Evolutionary conservation across 2,113 vertebrate genomes (phyloP), one percentile per base, ranked within the genome.

Genomic region (Suricata suricatta): DNA sequence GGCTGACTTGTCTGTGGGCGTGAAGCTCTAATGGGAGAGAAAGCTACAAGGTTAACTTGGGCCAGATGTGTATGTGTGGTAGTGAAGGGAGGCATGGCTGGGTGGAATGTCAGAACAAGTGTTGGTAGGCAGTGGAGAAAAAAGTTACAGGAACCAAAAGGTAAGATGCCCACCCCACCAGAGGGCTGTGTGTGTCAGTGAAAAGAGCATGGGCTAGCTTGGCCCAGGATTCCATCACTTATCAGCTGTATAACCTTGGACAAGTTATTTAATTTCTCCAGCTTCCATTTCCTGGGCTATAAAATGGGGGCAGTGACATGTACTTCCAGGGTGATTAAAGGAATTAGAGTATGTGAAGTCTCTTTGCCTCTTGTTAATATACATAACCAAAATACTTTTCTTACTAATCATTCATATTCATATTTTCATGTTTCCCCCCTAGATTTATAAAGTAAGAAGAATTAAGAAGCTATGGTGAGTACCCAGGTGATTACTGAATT

Each of bases 381-480:
- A 90, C 41, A 71, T 92, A 91, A 90, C 31, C 31, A 71, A 12
- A 86, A 63, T 64, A 44, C 3, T 81, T 72, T 87, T 44, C 60
- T 93, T 77, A 94, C 27, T 88, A 90, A 92, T 83, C 29, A 93
- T 92, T 95, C 13, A 0, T 0, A 77, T 41, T 47, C 25, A 5
- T 57, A 47, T 90, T 77, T 82, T 88, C 52, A 2, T 79, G 27
- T 95, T 96, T 98, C 52, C 63, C 15, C 15, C 35, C 60, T 72
- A 88, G 71, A 3, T 0, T 3, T 86, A 95, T 79, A 89, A 98
- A 96, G 54, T 27, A 96, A 66, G 64, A 83, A 41, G 0, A 9
- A 72, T n/a, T 94, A 25, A 12, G 8, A 29, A 63, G 27, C 72
- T 89, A 92, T 93, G 95, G 95, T 97, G 96, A 52, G 92, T 95